Conservation (phyloP, 2,888 invertebrate species). For the Polylopha cassiicola region DNA sequence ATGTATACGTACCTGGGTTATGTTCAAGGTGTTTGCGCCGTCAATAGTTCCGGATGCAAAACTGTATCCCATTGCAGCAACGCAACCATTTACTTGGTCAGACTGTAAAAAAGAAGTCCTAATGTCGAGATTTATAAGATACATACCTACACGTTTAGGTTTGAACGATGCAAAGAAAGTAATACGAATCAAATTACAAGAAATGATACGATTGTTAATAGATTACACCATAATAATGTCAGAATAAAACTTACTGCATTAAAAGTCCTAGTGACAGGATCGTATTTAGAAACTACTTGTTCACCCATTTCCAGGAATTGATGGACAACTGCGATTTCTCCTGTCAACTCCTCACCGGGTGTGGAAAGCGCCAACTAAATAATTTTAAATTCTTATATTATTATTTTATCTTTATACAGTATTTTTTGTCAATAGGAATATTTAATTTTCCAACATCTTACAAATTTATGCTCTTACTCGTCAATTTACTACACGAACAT, state of each 20-base stretch:
- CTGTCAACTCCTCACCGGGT: slow-evolving; percentile 76
- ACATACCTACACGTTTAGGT: too few relatives aligned
- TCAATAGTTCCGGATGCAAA: slow-evolving; percentile 91
- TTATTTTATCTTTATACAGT: background rate
- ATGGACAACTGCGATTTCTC: slow-evolving; percentile 81
- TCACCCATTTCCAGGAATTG: slow-evolving; percentile 86
- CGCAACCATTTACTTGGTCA: slow-evolving; percentile 80
- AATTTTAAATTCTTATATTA: background rate
- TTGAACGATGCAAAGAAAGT: too few relatives aligned
- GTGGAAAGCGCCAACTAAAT: slow-evolving; percentile 76
- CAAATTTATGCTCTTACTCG: background rate
- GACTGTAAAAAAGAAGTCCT: slow-evolving; percentile 31
- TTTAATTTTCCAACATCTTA: too few relatives aligned
- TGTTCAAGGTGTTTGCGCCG: slow-evolving; percentile 85
- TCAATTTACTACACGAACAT: background rate
- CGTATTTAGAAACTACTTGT: slow-evolving; percentile 65
- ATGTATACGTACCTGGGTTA: slow-evolving; percentile 82
- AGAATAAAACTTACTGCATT: slow-evolving; percentile 55
- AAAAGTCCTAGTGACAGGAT: slow-evolving; percentile 49
- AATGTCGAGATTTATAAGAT: background rate
- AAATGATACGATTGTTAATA: too few relatives aligned
- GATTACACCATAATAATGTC: too few relatives aligned
- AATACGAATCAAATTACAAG: too few relatives aligned
- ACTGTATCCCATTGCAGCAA: slow-evolving; percentile 88
- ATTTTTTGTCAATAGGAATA: background rate